Conservation (phyloP, 2,797 vertebrate genomes). For the Lacerta viridis region DNA sequence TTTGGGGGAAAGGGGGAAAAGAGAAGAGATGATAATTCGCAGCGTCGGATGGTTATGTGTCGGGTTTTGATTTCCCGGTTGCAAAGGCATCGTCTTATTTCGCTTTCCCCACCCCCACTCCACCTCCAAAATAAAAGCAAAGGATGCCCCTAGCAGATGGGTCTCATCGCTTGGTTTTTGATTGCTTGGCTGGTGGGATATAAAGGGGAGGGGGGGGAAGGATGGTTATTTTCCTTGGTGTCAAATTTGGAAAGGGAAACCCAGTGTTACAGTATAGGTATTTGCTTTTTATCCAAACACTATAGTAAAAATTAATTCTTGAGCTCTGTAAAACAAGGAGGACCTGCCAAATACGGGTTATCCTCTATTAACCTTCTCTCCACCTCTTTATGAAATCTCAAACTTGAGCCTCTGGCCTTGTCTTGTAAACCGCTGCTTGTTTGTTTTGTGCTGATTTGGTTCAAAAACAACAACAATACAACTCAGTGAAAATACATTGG, state of each 20-base stretch:
- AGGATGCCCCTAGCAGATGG: constrained; percentile 8
- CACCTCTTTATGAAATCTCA: constrained; percentile 1
- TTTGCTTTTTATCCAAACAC: neutral
- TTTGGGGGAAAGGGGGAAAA: neutral
- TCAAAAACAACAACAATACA: neutral
- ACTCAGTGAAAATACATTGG: neutral
- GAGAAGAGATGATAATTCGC: constrained; percentile 14
- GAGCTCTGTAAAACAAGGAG: constrained; percentile 1
- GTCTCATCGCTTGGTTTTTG: constrained; percentile 2
- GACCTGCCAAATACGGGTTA: constrained; percentile 14
- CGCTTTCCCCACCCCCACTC: neutral
- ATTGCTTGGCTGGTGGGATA: constrained; percentile 1
- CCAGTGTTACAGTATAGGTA: neutral
- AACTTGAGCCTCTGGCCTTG: constrained; percentile 30
- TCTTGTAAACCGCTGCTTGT: neutral
- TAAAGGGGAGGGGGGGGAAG: neutral
- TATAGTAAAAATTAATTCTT: neutral
- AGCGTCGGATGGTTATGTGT: constrained; percentile 18
- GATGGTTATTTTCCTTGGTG: constrained; percentile 4
- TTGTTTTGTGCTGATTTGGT: constrained; percentile 19
- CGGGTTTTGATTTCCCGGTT: constrained; percentile 4
- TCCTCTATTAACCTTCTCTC: constrained; percentile 22
- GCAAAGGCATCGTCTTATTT: constrained; percentile 33
- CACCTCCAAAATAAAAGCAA: constrained; percentile 20
- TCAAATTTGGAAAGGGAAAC: neutral